phyloP scores from a whole-genome alignment of 2,797 vertebrate genomes.

The Anas capensis region DNA sequence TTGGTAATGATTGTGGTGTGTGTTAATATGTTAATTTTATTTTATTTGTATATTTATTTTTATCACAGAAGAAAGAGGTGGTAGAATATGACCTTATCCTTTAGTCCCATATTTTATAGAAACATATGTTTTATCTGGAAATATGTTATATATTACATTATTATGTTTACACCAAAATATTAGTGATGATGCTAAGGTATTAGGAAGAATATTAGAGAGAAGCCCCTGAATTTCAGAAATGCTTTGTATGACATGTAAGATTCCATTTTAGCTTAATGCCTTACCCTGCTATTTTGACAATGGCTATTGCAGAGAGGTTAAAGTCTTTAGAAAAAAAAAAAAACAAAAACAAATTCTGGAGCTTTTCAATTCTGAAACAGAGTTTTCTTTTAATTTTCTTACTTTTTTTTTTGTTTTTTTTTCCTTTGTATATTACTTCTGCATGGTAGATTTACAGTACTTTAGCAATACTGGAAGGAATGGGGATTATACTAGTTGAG shows the following conservation, averaged over 20 bases:
- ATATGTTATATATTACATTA: slow-evolving; percentile 26
- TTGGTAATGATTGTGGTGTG: neutral
- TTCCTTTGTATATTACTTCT: neutral
- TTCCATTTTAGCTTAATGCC: slow-evolving; percentile 19
- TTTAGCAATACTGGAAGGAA: neutral
- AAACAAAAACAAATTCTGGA: neutral
- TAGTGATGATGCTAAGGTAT: neutral
- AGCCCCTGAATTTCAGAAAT: slow-evolving; percentile 13
- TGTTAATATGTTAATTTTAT: neutral
- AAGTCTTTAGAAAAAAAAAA: neutral
- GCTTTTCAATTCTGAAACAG: neutral
- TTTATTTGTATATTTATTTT: neutral
- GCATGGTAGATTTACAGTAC: neutral
- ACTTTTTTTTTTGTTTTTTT: neutral
- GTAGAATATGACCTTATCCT: neutral
- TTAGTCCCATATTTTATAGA: neutral
- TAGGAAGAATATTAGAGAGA: slow-evolving; percentile 45
- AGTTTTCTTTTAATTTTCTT: neutral
- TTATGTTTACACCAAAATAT: slow-evolving; percentile 42
- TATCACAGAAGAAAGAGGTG: neutral
- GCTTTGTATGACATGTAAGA: neutral
- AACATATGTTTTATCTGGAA: slow-evolving; percentile 1
- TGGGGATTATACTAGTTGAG: slow-evolving; percentile 1
- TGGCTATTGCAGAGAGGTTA: neutral
- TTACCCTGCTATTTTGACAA: slow-evolving; percentile 23